Evolutionary conservation across 2,888 invertebrate species (phyloP).

Genomic region (Psylliodes chrysocephalus): DNA sequence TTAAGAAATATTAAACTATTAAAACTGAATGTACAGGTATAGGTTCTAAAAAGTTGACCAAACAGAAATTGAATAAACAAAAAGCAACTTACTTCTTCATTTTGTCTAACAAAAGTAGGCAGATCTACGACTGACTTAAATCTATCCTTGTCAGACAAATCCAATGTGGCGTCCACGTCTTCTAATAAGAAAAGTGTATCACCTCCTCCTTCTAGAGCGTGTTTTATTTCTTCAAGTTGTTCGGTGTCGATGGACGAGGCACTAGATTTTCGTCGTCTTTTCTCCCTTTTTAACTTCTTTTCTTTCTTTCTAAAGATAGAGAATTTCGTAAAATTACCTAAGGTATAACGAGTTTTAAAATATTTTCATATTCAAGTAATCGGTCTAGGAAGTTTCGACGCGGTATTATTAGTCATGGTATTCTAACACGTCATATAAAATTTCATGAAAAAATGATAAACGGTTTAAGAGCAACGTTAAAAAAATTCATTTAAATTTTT

Average conservation of each 20-base stretch:
- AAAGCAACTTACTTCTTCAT: conserved; percentile 70
- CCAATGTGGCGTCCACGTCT: conserved; percentile 29
- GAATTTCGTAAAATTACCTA: too few relatives aligned
- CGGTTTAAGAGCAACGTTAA: too few relatives aligned
- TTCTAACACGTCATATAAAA: too few relatives aligned
- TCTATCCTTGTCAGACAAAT: conserved; percentile 63
- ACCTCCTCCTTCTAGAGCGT: conserved; percentile 76
- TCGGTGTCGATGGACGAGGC: conserved; percentile 59
- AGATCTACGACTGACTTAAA: conserved; percentile 77
- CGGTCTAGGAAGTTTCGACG: too few relatives aligned
- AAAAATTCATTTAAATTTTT: too few relatives aligned
- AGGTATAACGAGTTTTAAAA: too few relatives aligned
- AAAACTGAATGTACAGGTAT: too few relatives aligned
- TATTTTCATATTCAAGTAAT: too few relatives aligned
- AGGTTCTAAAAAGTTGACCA: too few relatives aligned
- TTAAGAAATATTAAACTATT: too few relatives aligned
- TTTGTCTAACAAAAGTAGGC: conserved; percentile 77
- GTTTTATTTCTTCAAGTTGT: conserved; percentile 73
- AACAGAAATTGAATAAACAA: conserved; percentile 51
- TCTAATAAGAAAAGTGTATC: conserved; percentile 73
- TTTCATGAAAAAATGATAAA: too few relatives aligned
- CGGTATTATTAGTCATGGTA: too few relatives aligned
- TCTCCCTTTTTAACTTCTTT: conserved; percentile 24
- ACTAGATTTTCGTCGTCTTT: conserved; percentile 25
- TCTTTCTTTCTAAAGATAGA: conserved; percentile 48